Evolutionary conservation across 2,113 vertebrate genomes (phyloP).

Genomic region (Ochotona princeps): DNA sequence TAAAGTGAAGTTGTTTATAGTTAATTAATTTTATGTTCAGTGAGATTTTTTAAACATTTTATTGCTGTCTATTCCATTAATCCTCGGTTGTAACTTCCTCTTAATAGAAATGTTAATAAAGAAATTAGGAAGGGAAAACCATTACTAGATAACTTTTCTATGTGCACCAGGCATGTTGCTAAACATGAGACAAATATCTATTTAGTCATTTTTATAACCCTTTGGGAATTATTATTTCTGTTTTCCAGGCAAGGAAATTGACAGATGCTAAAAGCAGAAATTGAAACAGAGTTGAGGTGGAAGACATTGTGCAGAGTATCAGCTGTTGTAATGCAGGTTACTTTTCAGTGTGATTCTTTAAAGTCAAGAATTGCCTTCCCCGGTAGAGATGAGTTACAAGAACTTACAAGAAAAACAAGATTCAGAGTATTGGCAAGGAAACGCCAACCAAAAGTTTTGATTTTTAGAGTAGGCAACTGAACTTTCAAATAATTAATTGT

Average conservation of each 20-base stretch:
- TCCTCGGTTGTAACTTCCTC: background rate
- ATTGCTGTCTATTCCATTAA: background rate
- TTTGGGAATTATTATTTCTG: background rate
- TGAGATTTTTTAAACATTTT: constrained; percentile 23
- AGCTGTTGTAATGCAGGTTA: background rate
- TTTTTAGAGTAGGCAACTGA: background rate
- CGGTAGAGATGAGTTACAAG: background rate
- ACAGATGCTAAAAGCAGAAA: background rate
- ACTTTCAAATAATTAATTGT: constrained; percentile 46
- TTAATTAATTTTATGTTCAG: constrained; percentile 1
- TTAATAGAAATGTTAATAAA: background rate
- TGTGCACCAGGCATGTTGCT: background rate
- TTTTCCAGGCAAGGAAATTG: background rate
- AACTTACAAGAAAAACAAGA: background rate
- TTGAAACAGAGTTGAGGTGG: accelerated
- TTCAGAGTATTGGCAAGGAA: background rate
- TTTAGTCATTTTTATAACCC: background rate
- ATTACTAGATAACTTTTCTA: background rate
- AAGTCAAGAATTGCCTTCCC: background rate
- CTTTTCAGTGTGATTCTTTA: constrained; percentile 4
- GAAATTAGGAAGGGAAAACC: background rate
- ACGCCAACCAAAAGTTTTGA: constrained; percentile 29
- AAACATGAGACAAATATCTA: background rate
- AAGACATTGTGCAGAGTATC: background rate
- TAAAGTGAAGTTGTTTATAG: background rate